Percentiles rank a stretch among this genome's conserved stretches.
Evolutionary conservation across 2,797 vertebrate species (phyloP).

Genomic region (Cygnus olor): DNA sequence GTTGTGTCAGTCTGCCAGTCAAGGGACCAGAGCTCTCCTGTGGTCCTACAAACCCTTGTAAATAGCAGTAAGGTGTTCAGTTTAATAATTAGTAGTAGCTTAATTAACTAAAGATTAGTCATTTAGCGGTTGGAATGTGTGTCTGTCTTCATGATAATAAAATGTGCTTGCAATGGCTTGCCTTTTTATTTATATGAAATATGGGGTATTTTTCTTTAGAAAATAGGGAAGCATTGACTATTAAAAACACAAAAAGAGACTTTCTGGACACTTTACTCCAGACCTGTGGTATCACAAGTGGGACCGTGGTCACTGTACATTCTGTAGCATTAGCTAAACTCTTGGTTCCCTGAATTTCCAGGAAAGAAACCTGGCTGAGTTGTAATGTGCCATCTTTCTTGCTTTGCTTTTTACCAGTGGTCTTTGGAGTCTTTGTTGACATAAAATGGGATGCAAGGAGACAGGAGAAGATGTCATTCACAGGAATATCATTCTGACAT

Average conservation of each 20-base stretch:
- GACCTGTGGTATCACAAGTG: background rate
- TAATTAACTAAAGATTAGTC: constrained; percentile 13
- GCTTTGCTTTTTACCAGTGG: background rate
- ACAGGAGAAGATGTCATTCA: background rate
- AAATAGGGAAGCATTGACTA: background rate
- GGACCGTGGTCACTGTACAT: background rate
- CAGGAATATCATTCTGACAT: background rate
- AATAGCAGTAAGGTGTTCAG: background rate
- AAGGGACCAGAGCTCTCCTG: background rate
- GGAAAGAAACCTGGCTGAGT: background rate
- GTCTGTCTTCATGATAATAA: background rate
- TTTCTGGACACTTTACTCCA: background rate
- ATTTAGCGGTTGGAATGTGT: background rate
- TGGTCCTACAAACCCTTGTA: background rate
- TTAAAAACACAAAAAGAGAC: background rate
- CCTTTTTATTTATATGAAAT: background rate
- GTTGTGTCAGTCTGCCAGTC: background rate
- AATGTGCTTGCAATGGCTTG: background rate
- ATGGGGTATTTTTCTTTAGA: background rate
- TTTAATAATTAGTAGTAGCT: constrained; percentile 32
- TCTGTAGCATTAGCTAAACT: background rate
- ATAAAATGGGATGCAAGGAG: background rate
- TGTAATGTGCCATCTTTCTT: background rate
- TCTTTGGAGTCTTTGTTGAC: background rate
- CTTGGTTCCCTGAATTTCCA: background rate